phyloP scores from a whole-genome alignment of 2,888 invertebrate species.

The Rugalucina vietnamica region DNA sequence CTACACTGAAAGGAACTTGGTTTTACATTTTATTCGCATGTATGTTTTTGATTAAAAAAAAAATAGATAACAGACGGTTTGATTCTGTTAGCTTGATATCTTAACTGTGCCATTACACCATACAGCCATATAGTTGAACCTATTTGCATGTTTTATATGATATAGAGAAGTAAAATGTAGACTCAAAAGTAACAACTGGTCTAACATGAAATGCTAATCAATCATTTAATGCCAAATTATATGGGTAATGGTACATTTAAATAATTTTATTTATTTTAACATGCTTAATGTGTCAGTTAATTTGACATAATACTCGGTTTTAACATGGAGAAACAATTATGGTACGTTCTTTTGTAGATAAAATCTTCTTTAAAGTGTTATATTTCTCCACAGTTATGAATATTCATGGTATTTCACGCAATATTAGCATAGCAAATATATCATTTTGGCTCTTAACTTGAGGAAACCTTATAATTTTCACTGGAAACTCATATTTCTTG shows the following conservation, averaged over 20 bases:
- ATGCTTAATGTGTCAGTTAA: not conserved
- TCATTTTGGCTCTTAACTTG: slow-evolving; percentile 46
- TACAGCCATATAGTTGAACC: no score
- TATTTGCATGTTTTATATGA: not conserved
- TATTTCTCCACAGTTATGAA: slow-evolving; percentile 57
- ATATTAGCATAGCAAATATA: slow-evolving; percentile 64
- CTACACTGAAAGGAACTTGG: no score
- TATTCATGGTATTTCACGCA: slow-evolving; percentile 65
- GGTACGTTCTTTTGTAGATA: not conserved
- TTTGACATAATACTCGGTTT: not conserved
- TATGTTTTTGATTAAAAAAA: no score
- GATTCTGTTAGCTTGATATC: no score
- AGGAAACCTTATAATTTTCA: slow-evolving; percentile 57
- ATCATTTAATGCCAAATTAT: not conserved
- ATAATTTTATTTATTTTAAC: not conserved
- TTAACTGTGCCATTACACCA: no score
- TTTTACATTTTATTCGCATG: no score
- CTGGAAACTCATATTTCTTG: slow-evolving; percentile 59
- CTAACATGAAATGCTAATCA: not conserved
- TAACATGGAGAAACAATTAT: not conserved
- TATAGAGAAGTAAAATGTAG: not conserved
- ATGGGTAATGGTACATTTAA: not conserved
- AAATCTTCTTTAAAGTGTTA: not conserved
- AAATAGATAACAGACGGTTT: no score
- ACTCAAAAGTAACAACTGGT: not conserved